Conservation (phyloP, 2,888 invertebrate species). For the Machimus rusticus region DNA sequence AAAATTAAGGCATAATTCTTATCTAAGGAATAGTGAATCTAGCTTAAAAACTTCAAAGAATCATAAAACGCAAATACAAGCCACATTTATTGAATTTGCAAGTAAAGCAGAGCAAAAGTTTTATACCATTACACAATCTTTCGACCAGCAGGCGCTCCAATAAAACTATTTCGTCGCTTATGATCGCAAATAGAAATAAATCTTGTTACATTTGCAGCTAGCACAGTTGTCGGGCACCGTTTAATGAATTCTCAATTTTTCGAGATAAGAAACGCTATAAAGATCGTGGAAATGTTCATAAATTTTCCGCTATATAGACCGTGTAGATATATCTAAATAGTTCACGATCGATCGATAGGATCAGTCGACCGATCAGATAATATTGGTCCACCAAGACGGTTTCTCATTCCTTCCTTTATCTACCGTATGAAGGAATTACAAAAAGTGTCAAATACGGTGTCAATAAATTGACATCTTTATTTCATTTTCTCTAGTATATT, state of each 20-base stretch:
- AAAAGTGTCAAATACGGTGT: not conserved
- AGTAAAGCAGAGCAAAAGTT: not conserved
- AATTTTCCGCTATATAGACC: not conserved
- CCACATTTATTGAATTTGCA: not conserved
- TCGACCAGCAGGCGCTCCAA: not conserved
- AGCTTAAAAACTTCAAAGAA: not conserved
- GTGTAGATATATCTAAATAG: conserved; percentile 14
- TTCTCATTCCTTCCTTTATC: not conserved
- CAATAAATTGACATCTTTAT: conserved; percentile 28
- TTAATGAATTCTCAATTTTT: not conserved
- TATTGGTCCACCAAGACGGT: not conserved
- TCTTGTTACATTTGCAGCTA: not conserved
- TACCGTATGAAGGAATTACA: not conserved
- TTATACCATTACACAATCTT: not conserved
- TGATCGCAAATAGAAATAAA: not conserved
- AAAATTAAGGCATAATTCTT: not conserved
- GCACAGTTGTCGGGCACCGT: not conserved
- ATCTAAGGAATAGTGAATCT: not conserved
- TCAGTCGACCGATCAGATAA: conserved; percentile 23
- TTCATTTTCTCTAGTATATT: not conserved
- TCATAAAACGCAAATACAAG: not conserved
- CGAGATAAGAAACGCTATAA: conserved; percentile 4
- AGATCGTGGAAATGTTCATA: conserved; percentile 25
- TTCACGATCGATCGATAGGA: conserved; percentile 6
- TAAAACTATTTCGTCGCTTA: not conserved